phyloP scores from a whole-genome alignment of 1,140 invertebrate species.

The Orussus abietinus region DNA sequence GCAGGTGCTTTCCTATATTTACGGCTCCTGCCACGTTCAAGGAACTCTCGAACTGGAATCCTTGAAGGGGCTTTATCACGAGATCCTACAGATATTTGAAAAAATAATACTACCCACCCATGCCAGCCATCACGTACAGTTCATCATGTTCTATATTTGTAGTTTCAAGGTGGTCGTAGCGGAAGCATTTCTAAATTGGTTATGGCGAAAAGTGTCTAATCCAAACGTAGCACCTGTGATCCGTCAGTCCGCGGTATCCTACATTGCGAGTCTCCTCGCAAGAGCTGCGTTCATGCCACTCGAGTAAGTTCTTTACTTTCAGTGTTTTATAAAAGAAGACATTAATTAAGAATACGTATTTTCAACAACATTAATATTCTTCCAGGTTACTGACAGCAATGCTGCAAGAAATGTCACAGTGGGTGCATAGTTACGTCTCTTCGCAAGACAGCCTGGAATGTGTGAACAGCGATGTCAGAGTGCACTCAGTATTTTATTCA shows the following conservation, averaged over 20 bases:
- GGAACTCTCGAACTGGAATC: conserved; percentile 42
- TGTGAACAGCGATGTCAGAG: conserved; percentile 55
- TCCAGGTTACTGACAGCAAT: conserved; percentile 62
- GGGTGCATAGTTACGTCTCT: conserved; percentile 73
- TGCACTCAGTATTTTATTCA: conserved; percentile 83
- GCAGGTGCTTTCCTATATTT: conserved; percentile 59
- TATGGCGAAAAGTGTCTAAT: conserved; percentile 74
- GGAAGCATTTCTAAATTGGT: conserved; percentile 65
- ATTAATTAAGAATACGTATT: conserved; percentile 10
- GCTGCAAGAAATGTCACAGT: conserved; percentile 63
- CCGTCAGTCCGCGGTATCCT: conserved; percentile 67
- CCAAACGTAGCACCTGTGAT: conserved; percentile 62
- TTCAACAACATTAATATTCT: conserved; percentile 27
- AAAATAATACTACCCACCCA: conserved; percentile 70
- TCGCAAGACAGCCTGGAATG: conserved; percentile 54
- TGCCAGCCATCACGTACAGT: conserved; percentile 73
- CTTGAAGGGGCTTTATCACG: conserved; percentile 48
- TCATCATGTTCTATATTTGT: conserved; percentile 72
- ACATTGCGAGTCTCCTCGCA: conserved; percentile 72
- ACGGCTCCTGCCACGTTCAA: conserved; percentile 48
- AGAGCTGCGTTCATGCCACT: conserved; percentile 66
- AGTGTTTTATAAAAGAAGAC: conserved; percentile 5
- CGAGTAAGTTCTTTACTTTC: conserved; percentile 53
- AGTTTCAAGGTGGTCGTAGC: conserved; percentile 64
- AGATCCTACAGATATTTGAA: conserved; percentile 66